phyloP scores from a whole-genome alignment of 2,797 vertebrate species.

The Esox masquinongy region DNA sequence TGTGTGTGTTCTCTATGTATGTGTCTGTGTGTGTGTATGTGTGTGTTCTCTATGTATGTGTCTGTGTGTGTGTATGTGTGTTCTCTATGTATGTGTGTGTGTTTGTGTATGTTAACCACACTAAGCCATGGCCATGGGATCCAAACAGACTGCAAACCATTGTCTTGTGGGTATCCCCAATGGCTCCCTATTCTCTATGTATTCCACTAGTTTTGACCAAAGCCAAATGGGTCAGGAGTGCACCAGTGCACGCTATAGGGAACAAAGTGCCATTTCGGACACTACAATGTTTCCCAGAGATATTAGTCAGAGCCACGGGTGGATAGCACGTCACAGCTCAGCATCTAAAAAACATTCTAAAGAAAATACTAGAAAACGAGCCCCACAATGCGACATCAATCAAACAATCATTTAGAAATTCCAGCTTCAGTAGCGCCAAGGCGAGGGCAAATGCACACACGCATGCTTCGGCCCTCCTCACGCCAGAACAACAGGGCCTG shows the following conservation, averaged over 20 bases:
- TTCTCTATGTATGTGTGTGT: too few species aligned
- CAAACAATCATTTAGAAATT: background rate
- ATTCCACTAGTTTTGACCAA: background rate
- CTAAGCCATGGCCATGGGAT: background rate
- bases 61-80: too few species aligned
- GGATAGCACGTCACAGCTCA: background rate
- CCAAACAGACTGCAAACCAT: background rate
- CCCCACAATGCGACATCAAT: conserved; percentile 1
- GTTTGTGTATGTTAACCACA: background rate
- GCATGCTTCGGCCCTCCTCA: background rate
- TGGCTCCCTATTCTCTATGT: background rate
- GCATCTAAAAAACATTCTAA: background rate
- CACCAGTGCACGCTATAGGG: too few species aligned
- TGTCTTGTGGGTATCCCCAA: background rate
- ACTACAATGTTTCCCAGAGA: too few species aligned
- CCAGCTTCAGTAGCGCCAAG: background rate
- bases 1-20: too few species aligned
- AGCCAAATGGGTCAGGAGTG: too few species aligned
- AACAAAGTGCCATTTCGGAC: too few species aligned
- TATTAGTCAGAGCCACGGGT: background rate
- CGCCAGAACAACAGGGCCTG: background rate
- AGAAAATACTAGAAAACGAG: background rate
- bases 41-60: too few species aligned
- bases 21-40: too few species aligned
- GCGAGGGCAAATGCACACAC: background rate